Conservation (phyloP, 2,113 vertebrate genomes). For the Oceanodroma tethys region DNA sequence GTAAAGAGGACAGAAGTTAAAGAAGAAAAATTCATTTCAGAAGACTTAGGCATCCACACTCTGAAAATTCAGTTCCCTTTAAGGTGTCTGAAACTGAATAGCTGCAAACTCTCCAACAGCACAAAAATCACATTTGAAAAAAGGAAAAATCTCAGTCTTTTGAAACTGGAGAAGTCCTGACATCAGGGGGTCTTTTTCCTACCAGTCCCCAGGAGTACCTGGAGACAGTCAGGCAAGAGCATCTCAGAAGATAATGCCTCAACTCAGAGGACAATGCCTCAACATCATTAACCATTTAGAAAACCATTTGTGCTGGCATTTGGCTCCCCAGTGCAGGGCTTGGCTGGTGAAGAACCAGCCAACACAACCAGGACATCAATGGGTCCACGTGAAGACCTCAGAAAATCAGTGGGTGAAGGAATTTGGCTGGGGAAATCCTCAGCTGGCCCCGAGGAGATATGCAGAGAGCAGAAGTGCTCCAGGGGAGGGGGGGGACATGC, state of each 20-base stretch:
- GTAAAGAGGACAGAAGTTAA: not conserved
- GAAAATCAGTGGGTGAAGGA: not conserved
- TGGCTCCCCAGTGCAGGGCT: not conserved
- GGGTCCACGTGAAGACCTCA: not conserved
- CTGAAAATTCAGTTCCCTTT: not conserved
- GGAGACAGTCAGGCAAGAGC: not conserved
- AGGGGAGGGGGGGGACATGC: not conserved
- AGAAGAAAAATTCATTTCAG: not conserved
- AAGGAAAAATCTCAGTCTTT: not conserved
- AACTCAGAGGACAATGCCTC: too few relatives aligned
- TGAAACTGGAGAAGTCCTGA: not conserved
- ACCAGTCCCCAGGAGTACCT: not conserved
- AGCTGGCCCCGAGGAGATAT: not conserved
- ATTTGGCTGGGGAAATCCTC: not conserved
- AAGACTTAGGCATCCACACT: not conserved
- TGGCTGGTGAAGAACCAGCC: not conserved
- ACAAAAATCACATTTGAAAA: not conserved
- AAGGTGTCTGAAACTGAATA: not conserved
- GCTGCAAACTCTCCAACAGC: not conserved
- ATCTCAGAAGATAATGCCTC: not conserved
- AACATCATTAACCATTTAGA: not conserved
- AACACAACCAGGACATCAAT: not conserved
- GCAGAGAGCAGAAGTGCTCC: not conserved
- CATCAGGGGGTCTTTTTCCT: not conserved
- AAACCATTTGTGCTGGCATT: not conserved